phyloP scores from a whole-genome alignment of 2,113 vertebrate species.

The Leiothrix lutea region DNA sequence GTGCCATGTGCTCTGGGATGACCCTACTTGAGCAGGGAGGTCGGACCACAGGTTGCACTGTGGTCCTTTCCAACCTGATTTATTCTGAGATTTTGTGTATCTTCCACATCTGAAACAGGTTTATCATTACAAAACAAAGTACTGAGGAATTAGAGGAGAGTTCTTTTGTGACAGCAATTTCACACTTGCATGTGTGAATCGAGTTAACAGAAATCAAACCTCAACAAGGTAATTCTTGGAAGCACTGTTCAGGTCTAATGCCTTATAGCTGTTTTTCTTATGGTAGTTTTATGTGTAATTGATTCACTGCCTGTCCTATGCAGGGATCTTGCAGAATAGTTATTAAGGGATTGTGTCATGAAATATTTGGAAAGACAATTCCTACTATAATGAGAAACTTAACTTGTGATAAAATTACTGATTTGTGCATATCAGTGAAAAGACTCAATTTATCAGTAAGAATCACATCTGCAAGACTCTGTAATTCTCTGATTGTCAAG shows the following conservation, averaged over 20 bases:
- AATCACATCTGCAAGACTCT: not conserved
- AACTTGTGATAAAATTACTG: not conserved
- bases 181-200: not conserved
- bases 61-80: not conserved
- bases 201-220: not conserved
- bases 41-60: not conserved
- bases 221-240: not conserved
- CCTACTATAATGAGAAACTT: not conserved
- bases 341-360: not conserved
- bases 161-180: not conserved
- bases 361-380: not conserved
- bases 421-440: not conserved
- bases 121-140: not conserved
- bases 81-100: not conserved
- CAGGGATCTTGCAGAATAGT: not conserved
- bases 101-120: not conserved
- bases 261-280: not conserved
- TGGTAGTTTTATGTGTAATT: not conserved
- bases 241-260: not conserved
- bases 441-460: not conserved
- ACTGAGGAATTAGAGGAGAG: not conserved
- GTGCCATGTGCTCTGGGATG: rapidly evolving
- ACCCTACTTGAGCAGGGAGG: not conserved
- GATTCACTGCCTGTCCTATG: not conserved
- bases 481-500: not conserved